Percentiles rank a stretch among this genome's conserved stretches.
Evolutionary conservation across 2,113 vertebrate species (phyloP).

Genomic region (Triplophysa siluroides): DNA sequence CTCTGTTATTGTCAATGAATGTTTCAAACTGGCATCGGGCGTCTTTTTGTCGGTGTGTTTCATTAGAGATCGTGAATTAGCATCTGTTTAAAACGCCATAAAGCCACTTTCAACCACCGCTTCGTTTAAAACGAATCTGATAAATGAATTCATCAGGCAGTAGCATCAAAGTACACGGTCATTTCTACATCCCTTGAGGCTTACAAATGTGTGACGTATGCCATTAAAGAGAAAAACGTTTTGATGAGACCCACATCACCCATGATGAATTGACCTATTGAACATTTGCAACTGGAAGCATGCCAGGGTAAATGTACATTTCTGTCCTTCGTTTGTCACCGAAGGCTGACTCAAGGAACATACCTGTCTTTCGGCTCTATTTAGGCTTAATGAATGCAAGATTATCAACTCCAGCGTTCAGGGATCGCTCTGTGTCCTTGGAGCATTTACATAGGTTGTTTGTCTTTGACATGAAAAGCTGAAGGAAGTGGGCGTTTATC

Average conservation of each 20-base stretch:
- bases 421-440: slow-evolving; percentile 41
- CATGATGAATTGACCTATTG: slow-evolving; percentile 17
- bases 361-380: not conserved
- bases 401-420: slow-evolving; percentile 30
- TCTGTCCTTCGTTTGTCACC: slow-evolving; percentile 49
- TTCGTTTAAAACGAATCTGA: slow-evolving; percentile 44
- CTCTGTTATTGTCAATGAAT: slow-evolving; percentile 1
- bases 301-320: slow-evolving; percentile 10
- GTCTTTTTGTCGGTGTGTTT: slow-evolving; percentile 7
- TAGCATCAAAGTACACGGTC: slow-evolving; percentile 6
- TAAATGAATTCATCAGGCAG: slow-evolving; percentile 43
- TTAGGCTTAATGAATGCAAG: slow-evolving; percentile 35
- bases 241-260: slow-evolving; percentile 16
- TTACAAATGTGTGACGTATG: not conserved
- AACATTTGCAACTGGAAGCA: slow-evolving; percentile 22
- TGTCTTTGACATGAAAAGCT: slow-evolving; percentile 42
- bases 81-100: slow-evolving; percentile 42
- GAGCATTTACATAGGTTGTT: slow-evolving; percentile 34
- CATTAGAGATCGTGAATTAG: slow-evolving; percentile 26
- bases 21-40: slow-evolving; percentile 16
- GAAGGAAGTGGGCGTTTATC: slow-evolving; percentile 45
- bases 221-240: slow-evolving; percentile 3
- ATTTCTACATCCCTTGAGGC: slow-evolving; percentile 23
- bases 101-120: slow-evolving; percentile 26
- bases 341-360: slow-evolving; percentile 10